These are phyloP conservation scores for Tiliacea citrago DNA, from an alignment of 2,888 invertebrate genomes.

Conservation along the genomic window DNA sequence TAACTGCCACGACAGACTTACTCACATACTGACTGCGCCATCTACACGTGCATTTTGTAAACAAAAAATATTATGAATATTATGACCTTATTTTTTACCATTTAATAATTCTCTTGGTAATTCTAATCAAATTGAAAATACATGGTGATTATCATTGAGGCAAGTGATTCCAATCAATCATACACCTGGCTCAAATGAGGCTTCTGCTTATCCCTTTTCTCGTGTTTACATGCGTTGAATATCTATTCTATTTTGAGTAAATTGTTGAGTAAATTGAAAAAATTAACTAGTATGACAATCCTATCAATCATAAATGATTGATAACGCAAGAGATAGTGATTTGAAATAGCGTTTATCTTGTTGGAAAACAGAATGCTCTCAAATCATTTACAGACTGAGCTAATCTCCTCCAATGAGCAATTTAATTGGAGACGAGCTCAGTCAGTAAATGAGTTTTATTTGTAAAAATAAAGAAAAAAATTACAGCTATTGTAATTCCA, in stretches of 20 bases:
- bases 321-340: not conserved
- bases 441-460: too few species aligned
- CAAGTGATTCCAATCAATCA: not conserved
- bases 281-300: too few species aligned
- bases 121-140: not conserved
- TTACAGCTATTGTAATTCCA: not conserved
- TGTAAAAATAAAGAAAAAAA: too few species aligned
- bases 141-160: too few species aligned
- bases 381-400: too few species aligned
- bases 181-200: not conserved
- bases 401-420: too few species aligned
- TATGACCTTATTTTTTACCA: not conserved
- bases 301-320: not conserved
- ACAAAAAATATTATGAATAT: not conserved
- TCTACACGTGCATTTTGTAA: conserved; percentile 19
- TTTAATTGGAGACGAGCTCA: not conserved
- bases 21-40: conserved; percentile 23
- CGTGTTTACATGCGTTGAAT: not conserved
- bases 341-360: not conserved
- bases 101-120: not conserved
- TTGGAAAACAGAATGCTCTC: not conserved
- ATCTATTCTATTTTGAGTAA: not conserved
- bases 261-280: too few species aligned
- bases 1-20: not conserved
- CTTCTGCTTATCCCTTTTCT: not conserved